phyloP scores from a whole-genome alignment of 1,140 invertebrate genomes.

The Melanaphis sacchari region DNA sequence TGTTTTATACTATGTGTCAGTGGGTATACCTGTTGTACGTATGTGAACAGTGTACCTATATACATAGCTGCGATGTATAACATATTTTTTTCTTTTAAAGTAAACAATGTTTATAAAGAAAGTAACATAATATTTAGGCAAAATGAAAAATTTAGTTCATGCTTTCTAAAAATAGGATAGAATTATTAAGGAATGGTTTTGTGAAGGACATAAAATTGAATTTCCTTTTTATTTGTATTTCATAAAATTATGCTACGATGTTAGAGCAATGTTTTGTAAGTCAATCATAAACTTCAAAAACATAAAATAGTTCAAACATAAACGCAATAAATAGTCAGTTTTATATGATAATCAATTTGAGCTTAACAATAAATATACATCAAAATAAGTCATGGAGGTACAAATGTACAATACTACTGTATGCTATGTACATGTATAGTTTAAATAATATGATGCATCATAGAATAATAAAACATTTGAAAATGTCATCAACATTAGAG shows the following conservation, averaged over 20 bases:
- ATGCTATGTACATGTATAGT: too few species aligned
- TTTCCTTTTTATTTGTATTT: background rate
- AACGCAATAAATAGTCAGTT: background rate
- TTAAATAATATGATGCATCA: too few species aligned
- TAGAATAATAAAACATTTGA: too few species aligned
- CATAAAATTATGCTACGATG: background rate
- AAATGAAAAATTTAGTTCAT: background rate
- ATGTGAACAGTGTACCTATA: background rate
- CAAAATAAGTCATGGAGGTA: too few species aligned
- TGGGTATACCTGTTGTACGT: background rate
- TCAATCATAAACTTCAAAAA: background rate
- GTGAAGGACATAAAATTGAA: background rate
- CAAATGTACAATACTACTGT: too few species aligned
- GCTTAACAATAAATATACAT: background rate
- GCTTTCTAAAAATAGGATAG: background rate
- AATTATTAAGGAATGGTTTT: background rate
- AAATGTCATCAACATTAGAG: too few species aligned
- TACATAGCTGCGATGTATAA: background rate
- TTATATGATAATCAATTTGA: background rate
- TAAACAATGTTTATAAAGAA: background rate
- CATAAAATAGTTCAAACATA: background rate
- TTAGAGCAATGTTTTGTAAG: background rate
- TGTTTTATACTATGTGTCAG: background rate
- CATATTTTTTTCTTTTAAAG: background rate
- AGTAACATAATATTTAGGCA: background rate